Percentiles rank a stretch among this genome's conserved stretches.
Conservation (phyloP, 2,113 vertebrate species). For the Donacobius atricapilla region DNA sequence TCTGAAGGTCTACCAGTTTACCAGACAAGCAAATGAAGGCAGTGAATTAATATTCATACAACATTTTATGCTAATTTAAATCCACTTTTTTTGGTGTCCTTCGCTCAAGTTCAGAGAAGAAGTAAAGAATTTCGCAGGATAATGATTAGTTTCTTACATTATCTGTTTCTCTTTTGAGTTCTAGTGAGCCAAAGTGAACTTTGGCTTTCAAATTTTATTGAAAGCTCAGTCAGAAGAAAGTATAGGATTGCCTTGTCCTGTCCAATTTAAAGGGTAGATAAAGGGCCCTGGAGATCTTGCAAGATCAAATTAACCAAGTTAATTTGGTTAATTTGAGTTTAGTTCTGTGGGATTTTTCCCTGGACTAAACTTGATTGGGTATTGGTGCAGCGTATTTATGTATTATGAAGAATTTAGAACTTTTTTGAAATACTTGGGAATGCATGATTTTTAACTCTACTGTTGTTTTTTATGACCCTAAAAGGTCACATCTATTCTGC, state of each 20-base stretch:
- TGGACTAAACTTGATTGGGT: background rate
- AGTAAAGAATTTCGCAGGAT: background rate
- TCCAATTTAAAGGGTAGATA: background rate
- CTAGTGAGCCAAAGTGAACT: background rate
- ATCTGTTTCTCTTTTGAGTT: background rate
- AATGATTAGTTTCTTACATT: background rate
- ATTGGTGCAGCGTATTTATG: background rate
- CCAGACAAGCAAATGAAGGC: background rate
- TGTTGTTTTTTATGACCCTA: background rate
- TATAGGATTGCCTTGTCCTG: background rate
- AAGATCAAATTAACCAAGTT: background rate
- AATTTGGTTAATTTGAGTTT: too few species aligned
- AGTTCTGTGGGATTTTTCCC: background rate
- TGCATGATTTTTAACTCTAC: background rate
- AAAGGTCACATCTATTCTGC: constrained; percentile 24
- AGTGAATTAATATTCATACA: background rate
- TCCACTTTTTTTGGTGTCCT: background rate
- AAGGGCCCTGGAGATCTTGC: background rate
- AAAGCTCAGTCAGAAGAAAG: background rate
- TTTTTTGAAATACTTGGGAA: background rate
- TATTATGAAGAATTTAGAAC: background rate
- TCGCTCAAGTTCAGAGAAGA: background rate
- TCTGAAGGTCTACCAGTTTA: background rate
- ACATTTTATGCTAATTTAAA: background rate
- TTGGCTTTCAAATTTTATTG: background rate